A percentile compares a stretch with the other conserved stretches of the same genome.
These are phyloP conservation scores for Amphimallon solstitiale DNA, from an alignment of 2,888 invertebrate genomes.

Conservation along the genomic window DNA sequence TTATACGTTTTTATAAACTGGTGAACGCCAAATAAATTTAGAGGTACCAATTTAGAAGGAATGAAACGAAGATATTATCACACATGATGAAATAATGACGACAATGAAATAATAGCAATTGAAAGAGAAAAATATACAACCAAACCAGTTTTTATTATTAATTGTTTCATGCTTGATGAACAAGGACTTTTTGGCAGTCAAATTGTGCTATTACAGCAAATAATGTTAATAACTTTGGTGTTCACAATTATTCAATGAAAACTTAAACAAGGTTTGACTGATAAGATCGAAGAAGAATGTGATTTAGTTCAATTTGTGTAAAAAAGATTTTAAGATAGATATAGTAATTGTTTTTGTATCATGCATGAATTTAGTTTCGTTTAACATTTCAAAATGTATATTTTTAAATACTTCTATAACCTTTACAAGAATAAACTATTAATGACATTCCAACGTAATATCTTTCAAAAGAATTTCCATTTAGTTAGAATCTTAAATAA, in stretches of 20 bases:
- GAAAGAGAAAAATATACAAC: background rate
- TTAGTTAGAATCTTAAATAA: background rate
- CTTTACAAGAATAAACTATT: constrained; percentile 10
- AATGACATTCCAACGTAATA: constrained; percentile 26
- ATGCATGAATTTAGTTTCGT: constrained; percentile 25
- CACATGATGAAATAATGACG: constrained; percentile 22
- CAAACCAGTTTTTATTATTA: constrained; percentile 16
- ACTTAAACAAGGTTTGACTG: constrained; percentile 23
- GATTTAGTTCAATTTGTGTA: constrained; percentile 42
- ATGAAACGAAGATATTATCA: constrained; percentile 8
- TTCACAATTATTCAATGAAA: constrained; percentile 34
- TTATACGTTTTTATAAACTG: constrained; percentile 33
- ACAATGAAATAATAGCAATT: constrained; percentile 15
- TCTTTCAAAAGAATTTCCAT: background rate
- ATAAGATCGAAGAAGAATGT: constrained; percentile 36
- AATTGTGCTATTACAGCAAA: constrained; percentile 18
- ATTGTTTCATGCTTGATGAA: constrained; percentile 14
- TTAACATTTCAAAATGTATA: background rate
- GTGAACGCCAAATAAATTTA: constrained; percentile 36
- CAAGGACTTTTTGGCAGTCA: constrained; percentile 10
- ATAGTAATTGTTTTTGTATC: constrained; percentile 35
- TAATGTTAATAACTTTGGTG: constrained; percentile 26
- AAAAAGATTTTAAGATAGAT: constrained; percentile 33
- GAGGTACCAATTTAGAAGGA: constrained; percentile 21
- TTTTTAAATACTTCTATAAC: constrained; percentile 9